Conservation (phyloP, 2,797 vertebrate genomes). For the Percopsis omiscomaycus region DNA sequence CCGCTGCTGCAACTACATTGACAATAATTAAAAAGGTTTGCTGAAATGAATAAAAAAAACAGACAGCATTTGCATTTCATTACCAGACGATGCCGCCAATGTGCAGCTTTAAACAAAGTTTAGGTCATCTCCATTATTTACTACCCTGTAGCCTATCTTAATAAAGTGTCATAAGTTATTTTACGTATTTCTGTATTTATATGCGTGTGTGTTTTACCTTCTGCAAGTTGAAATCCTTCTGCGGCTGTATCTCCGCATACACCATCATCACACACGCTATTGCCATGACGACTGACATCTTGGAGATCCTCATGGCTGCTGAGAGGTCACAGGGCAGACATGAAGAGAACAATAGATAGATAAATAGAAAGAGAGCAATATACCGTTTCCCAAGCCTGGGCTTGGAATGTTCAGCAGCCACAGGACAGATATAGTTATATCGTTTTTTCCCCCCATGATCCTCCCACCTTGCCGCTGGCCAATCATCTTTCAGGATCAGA, state of each 20-base stretch:
- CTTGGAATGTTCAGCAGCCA: constrained; percentile 22
- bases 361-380: constrained; percentile 9
- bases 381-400: constrained; percentile 24
- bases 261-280: constrained; percentile 50
- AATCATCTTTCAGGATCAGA: constrained; percentile 50
- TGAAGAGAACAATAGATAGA: constrained; percentile 7
- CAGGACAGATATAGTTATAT: constrained; percentile 21
- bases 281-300: constrained; percentile 59
- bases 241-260: constrained; percentile 67
- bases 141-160: no score
- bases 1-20: no score
- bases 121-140: neutral
- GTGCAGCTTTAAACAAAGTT: no score
- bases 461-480: constrained; percentile 63
- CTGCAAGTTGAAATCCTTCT: constrained; percentile 77
- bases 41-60: no score
- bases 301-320: constrained; percentile 66
- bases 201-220: constrained; percentile 59
- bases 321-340: constrained; percentile 4
- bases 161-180: neutral
- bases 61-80: no score
- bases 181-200: neutral
- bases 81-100: no score
- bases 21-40: no score
- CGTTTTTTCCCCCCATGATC: constrained; percentile 55